Evolutionary conservation across 92 coral and sea anemone genomes (phyloP), one percentile per base, ranked within the genome.

Genomic region (Paramuricea clavata): DNA sequence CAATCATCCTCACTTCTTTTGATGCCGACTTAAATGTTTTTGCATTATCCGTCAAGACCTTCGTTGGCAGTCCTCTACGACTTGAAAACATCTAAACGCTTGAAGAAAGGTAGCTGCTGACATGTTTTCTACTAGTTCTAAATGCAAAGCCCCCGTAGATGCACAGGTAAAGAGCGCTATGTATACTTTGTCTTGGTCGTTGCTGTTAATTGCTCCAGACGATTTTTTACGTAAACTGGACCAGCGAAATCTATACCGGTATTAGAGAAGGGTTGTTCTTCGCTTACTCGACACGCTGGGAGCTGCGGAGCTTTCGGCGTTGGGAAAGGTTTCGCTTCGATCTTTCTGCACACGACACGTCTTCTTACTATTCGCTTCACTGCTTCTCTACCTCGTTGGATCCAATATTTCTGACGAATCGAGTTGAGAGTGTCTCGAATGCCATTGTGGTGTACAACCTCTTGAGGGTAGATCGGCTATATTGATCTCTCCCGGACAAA

Each of bases 1-100:
- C n/a, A n/a, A n/a, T n/a, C n/a, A n/a, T n/a, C n/a, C 54, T 84
- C 33, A 83, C 17, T 32, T 83, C 81, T 35, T 83, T 72, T 19
- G 33, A 22, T 12, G 87, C 80, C 6, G 44, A 10, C 26, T 83
- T 83, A 39, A 83, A 83, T 6, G 87, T 83, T 28, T 69, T 83
- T 13, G 87, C 87, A 31, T 83, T 68, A 35, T 83, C 80, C 7
- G 87, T 64, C 27, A 54, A 54, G 16, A 54, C 11, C 17, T 19
- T 54, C 23, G 23, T 10, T 6, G 62, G 62, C 27, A 54, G 27
- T 21, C 62, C 62, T 54, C 62, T 54, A 5, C 23, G 26, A 2
- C 21, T 19, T 3, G 19, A 21, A 54, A 54, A 54, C 16, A 15
- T 39, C 44, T 39, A 39, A 39, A 39, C 4, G 44, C 44, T 39